phyloP scores from a whole-genome alignment of 2,888 invertebrate genomes.

The Phasia obesa region DNA sequence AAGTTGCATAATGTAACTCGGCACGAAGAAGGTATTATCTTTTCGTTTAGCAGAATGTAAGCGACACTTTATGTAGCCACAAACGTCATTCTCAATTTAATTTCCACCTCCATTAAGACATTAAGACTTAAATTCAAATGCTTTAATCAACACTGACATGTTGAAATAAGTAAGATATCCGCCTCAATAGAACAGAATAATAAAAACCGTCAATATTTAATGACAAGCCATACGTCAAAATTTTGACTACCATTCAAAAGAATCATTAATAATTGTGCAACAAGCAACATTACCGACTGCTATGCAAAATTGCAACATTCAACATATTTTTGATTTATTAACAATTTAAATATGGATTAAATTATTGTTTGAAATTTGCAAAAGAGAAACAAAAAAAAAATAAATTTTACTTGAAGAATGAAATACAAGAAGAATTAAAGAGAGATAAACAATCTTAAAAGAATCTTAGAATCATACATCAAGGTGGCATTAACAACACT shows the following conservation, averaged over 20 bases:
- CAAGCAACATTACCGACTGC: not conserved
- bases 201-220: slow-evolving; percentile 36
- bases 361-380: slow-evolving; percentile 48
- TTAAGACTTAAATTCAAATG: not conserved
- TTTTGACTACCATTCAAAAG: slow-evolving; percentile 32
- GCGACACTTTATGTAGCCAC: too few species aligned
- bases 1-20: too few species aligned
- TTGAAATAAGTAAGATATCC: slow-evolving; percentile 8
- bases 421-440: slow-evolving; percentile 26
- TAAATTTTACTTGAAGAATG: not conserved
- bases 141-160: not conserved
- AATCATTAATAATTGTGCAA: slow-evolving; percentile 41
- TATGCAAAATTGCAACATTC: slow-evolving; percentile 47
- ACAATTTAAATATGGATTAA: slow-evolving; percentile 63
- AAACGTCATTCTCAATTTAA: too few species aligned
- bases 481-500: slow-evolving; percentile 50
- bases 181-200: not conserved
- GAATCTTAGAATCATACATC: slow-evolving; percentile 58
- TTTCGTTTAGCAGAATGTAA: too few species aligned
- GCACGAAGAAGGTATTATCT: too few species aligned
- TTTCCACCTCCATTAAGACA: not conserved
- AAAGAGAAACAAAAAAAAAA: not conserved
- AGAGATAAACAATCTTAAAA: slow-evolving; percentile 57
- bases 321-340: slow-evolving; percentile 63
- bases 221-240: slow-evolving; percentile 56